Base-by-base conservation (phyloP, 2,113 vertebrate species). In the Ascaphus truei region DNA sequence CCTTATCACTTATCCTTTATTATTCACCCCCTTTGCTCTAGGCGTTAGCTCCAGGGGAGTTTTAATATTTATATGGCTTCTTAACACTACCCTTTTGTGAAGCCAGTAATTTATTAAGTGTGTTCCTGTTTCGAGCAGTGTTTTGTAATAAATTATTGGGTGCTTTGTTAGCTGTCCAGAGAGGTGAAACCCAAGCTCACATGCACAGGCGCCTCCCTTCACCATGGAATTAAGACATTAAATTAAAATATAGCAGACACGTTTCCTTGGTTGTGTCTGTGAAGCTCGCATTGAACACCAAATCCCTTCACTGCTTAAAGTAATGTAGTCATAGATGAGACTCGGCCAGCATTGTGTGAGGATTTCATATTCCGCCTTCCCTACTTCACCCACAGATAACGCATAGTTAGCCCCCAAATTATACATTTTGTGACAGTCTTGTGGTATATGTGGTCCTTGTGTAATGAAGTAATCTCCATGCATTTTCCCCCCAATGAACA, bases 31-130 rank as follows among this genome's bases (percentile, higher is more conserved):
- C 47, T 61, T 39, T 61, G 22, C 37, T 27, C 31, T 61, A 25
- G 7, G n/a, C 37, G 29, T 45, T 61, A 45, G n/a, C n/a, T n/a
- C n/a, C 39, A 45, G 34, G 23, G 58, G 58, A 43, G 26, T 45
- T 22, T 37, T 47, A n/a, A 45, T 45, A 61, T 39, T 10, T 31
- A 22, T 45, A 61, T 61, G 43, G 26, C 37, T 61, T n/a, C 3
- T 18, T 27, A 61, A 61, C 58, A 61, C 37, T 61, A 43, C 26
- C 31, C 58, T 45, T 61, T 61, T 61, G 56, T 61, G n/a, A 61
- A 43, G 27, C 25, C 18, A 22, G 25, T 20, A 39, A 61, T 61
- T 61, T 45, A 61, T 61, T 43, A 61, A 4, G 26, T 61, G 58
- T 30, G 16, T 45, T 39, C 22, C 26, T 41, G 25, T 27, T 26